Evolutionary conservation across 1,140 invertebrate genomes (phyloP).

Genomic region (Saxidomus purpurata): DNA sequence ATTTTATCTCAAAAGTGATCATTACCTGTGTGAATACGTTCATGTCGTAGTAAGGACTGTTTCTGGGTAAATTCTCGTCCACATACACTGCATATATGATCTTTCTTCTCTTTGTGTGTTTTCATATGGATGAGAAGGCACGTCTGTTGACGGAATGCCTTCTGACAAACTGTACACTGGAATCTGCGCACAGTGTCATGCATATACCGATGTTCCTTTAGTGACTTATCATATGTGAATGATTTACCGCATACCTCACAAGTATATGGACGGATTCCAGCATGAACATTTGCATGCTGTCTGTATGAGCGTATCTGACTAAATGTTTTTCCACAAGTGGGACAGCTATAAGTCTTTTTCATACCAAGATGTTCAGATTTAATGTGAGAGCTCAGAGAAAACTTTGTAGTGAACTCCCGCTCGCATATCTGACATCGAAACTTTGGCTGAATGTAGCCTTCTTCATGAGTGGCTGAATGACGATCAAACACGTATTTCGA

Average conservation of each 20-base stretch:
- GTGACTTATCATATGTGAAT: slow-evolving; percentile 78
- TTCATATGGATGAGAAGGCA: slow-evolving; percentile 77
- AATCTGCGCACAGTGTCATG: slow-evolving; percentile 76
- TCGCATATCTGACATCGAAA: slow-evolving; percentile 79
- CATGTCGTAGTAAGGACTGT: slow-evolving; percentile 79
- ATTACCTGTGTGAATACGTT: slow-evolving; percentile 78
- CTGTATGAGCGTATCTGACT: slow-evolving; percentile 77
- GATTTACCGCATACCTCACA: slow-evolving; percentile 80
- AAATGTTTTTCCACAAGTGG: slow-evolving; percentile 81
- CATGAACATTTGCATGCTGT: slow-evolving; percentile 81
- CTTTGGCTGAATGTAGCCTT: slow-evolving; percentile 72
- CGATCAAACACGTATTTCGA: slow-evolving; percentile 68
- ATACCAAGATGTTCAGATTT: slow-evolving; percentile 77
- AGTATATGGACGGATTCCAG: slow-evolving; percentile 75
- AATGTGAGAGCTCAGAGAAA: slow-evolving; percentile 76
- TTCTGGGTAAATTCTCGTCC: slow-evolving; percentile 82
- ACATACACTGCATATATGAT: slow-evolving; percentile 79
- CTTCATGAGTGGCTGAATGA: slow-evolving; percentile 74
- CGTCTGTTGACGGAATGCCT: slow-evolving; percentile 76
- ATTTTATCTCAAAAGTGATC: no score
- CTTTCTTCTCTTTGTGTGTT: slow-evolving; percentile 77
- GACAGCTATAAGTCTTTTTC: slow-evolving; percentile 77
- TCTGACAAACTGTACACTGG: slow-evolving; percentile 75
- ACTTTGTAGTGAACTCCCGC: slow-evolving; percentile 77
- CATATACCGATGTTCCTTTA: slow-evolving; percentile 79